Evolutionary conservation across 2,888 invertebrate species (phyloP).

Genomic region (Drosophila buzzatii): DNA sequence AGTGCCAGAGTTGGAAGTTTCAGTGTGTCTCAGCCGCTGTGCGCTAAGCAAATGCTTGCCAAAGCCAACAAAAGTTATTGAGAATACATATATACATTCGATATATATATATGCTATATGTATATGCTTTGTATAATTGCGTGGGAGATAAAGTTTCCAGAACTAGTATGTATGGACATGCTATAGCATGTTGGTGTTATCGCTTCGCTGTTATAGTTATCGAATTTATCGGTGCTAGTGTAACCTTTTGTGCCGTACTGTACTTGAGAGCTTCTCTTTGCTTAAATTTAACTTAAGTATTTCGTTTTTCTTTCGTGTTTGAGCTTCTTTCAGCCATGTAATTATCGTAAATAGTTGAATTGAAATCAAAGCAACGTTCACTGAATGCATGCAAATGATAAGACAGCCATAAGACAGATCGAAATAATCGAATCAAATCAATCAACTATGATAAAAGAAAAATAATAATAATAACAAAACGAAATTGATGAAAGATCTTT

Average conservation of each 20-base stretch:
- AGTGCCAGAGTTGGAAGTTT: slow-evolving; percentile 34
- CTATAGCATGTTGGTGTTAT: slow-evolving; percentile 46
- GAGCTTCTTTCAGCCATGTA: slow-evolving; percentile 24
- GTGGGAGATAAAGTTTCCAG: slow-evolving; percentile 16
- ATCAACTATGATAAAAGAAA: slow-evolving; percentile 5
- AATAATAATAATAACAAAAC: background rate
- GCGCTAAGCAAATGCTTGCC: slow-evolving; percentile 65
- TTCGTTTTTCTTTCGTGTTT: slow-evolving; percentile 10
- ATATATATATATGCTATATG: slow-evolving; percentile 16
- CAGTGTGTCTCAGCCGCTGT: slow-evolving; percentile 53
- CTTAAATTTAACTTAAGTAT: slow-evolving; percentile 9
- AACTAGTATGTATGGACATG: slow-evolving; percentile 30
- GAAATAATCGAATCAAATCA: slow-evolving; percentile 41
- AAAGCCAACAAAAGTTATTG: slow-evolving; percentile 32
- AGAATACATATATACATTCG: slow-evolving; percentile 29
- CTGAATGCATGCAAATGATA: slow-evolving; percentile 67
- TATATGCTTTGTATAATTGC: slow-evolving; percentile 3
- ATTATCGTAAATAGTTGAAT: slow-evolving; percentile 17
- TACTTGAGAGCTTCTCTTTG: slow-evolving; percentile 21
- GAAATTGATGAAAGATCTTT: slow-evolving; percentile 9
- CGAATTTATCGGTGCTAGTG: slow-evolving; percentile 40
- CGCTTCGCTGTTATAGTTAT: slow-evolving; percentile 31
- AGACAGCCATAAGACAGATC: slow-evolving; percentile 58
- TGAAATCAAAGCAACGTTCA: slow-evolving; percentile 52
- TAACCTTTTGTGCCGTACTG: slow-evolving; percentile 33